These are phyloP conservation scores for Pantala flavescens DNA, from an alignment of 1,140 invertebrate genomes.

Conservation along the genomic window DNA sequence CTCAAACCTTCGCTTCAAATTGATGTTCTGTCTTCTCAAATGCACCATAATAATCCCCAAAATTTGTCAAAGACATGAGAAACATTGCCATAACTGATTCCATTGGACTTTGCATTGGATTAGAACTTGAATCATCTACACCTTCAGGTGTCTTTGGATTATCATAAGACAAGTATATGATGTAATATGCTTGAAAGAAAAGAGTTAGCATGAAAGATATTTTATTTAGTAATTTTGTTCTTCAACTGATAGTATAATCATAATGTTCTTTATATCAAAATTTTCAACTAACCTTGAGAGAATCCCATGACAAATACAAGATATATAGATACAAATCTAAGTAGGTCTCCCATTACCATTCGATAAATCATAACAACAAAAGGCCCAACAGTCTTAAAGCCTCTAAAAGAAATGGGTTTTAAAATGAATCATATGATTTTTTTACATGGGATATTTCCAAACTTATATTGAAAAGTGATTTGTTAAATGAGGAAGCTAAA, in stretches of 20 bases:
- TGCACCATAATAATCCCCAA: constrained; percentile 84
- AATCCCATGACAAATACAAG: constrained; percentile 95
- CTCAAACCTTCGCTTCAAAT: constrained; percentile 69
- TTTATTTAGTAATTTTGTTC: constrained; percentile 14
- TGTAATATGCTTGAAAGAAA: constrained; percentile 66
- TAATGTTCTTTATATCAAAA: constrained; percentile 13
- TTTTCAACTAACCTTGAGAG: constrained; percentile 66
- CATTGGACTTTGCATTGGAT: constrained; percentile 79
- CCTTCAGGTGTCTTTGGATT: constrained; percentile 45
- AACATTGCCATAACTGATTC: constrained; percentile 96
- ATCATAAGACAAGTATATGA: constrained; percentile 81
- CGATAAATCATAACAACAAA: constrained; percentile 99
- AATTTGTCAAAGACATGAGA: constrained; percentile 93
- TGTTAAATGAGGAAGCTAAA: not conserved
- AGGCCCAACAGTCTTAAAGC: constrained; percentile 94
- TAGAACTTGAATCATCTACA: constrained; percentile 38
- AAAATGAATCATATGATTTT: no score
- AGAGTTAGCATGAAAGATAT: constrained; percentile 14
- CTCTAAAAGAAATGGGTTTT: constrained; percentile 54
- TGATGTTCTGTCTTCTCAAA: constrained; percentile 82
- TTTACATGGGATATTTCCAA: no score
- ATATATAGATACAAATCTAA: constrained; percentile 93
- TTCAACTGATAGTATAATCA: no score
- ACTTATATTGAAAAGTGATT: not conserved
- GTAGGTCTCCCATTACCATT: constrained; percentile 92